Evolutionary conservation across 2,797 vertebrate genomes (phyloP).

Genomic region (Rhinogobio ventralis): DNA sequence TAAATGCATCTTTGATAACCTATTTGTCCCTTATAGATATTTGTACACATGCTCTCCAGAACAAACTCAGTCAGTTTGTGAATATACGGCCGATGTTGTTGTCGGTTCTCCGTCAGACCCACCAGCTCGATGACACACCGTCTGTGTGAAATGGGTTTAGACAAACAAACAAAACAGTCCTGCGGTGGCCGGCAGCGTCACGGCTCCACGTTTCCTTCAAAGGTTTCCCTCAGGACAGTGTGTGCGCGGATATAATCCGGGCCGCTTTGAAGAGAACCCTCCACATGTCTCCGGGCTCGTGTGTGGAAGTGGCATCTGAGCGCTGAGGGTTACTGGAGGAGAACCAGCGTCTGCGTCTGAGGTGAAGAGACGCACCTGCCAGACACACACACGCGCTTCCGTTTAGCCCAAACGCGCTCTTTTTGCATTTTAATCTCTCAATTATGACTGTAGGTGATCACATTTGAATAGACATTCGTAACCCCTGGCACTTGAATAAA

Average conservation of each 20-base stretch:
- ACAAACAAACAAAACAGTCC: slow-evolving; percentile 74
- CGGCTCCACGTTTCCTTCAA: slow-evolving; percentile 79
- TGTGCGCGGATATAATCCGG: slow-evolving; percentile 77
- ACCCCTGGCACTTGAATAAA: slow-evolving; percentile 57
- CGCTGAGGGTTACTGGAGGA: slow-evolving; percentile 68
- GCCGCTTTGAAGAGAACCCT: slow-evolving; percentile 81
- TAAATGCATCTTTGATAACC: no score
- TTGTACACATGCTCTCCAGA: neutral
- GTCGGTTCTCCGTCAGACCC: slow-evolving; percentile 52
- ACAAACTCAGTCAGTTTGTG: neutral
- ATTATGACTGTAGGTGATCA: slow-evolving; percentile 62
- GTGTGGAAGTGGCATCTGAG: slow-evolving; percentile 73
- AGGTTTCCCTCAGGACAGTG: slow-evolving; percentile 78
- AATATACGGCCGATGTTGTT: neutral
- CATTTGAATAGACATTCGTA: slow-evolving; percentile 53
- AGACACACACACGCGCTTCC: slow-evolving; percentile 41
- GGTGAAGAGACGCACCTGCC: slow-evolving; percentile 58
- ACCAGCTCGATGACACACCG: slow-evolving; percentile 65
- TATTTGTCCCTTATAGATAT: neutral
- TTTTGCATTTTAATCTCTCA: slow-evolving; percentile 62
- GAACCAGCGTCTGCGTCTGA: slow-evolving; percentile 69
- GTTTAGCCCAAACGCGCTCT: slow-evolving; percentile 43
- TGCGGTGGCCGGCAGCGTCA: slow-evolving; percentile 74
- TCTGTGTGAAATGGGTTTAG: slow-evolving; percentile 79
- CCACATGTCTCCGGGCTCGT: slow-evolving; percentile 80